Evolutionary conservation across 2,797 vertebrate species (phyloP).

Genomic region (Muscicapa striata): DNA sequence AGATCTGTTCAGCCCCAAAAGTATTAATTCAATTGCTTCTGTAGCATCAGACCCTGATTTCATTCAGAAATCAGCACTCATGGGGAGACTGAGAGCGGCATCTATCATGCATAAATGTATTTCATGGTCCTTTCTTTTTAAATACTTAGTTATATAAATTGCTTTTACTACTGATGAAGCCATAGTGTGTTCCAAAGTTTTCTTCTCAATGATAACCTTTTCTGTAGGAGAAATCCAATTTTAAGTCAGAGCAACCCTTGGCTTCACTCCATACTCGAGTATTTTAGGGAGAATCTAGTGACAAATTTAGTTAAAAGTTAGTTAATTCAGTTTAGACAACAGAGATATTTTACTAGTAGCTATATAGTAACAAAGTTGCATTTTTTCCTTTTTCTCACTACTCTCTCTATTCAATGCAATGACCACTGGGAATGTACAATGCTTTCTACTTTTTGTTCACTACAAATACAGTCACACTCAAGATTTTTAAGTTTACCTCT

Average conservation of each 20-base stretch:
- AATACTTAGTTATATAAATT: neutral
- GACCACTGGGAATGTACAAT: neutral
- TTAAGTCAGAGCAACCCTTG: neutral
- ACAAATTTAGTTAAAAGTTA: neutral
- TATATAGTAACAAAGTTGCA: neutral
- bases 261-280: neutral
- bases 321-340: neutral
- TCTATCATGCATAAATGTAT: neutral
- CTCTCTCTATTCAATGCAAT: neutral
- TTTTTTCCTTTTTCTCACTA: neutral
- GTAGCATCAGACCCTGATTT: conserved; percentile 25
- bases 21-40: conserved; percentile 41
- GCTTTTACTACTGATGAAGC: neutral
- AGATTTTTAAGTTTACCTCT: neutral
- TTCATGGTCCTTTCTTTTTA: neutral
- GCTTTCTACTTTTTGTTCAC: neutral
- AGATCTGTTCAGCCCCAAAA: conserved; percentile 43
- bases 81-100: neutral
- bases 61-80: conserved; percentile 13
- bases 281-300: neutral
- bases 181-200: neutral
- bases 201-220: neutral
- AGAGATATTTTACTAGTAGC: neutral
- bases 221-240: neutral
- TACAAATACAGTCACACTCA: neutral